Conservation (phyloP, 2,888 invertebrate genomes). For the Nomada goodeniana region DNA sequence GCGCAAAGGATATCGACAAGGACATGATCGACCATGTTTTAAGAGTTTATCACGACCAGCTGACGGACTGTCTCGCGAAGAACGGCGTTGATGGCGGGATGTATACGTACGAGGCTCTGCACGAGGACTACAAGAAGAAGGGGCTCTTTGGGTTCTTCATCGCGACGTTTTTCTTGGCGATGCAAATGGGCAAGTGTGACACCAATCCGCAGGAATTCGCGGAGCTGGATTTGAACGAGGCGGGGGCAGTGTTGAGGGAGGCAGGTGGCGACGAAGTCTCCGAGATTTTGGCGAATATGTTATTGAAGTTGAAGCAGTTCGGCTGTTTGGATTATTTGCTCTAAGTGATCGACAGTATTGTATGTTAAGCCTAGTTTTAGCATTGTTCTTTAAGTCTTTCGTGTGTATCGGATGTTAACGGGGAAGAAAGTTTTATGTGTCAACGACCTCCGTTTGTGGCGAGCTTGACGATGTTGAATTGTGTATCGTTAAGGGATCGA, state of each 20-base stretch:
- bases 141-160: slow-evolving; percentile 75
- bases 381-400: too few relatives aligned
- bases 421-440: too few relatives aligned
- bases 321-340: slow-evolving; percentile 70
- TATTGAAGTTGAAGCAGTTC: slow-evolving; percentile 73
- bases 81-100: slow-evolving; percentile 64
- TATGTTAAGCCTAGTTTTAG: not conserved
- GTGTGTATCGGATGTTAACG: too few relatives aligned
- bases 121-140: slow-evolving; percentile 72
- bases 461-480: not conserved
- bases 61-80: slow-evolving; percentile 68
- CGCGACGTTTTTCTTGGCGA: slow-evolving; percentile 67
- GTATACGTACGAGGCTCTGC: slow-evolving; percentile 73
- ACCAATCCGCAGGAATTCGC: rapidly evolving
- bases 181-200: slow-evolving; percentile 29
- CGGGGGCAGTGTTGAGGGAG: rapidly evolving
- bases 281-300: slow-evolving; percentile 74
- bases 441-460: too few relatives aligned
- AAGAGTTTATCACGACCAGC: slow-evolving; percentile 71
- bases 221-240: not conserved
- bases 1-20: slow-evolving; percentile 50
- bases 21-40: slow-evolving; percentile 68
- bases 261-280: slow-evolving; percentile 73
- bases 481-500: not conserved
- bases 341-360: not conserved